phyloP scores from a whole-genome alignment of 2,888 invertebrate genomes.

The Lithophane leautieri region DNA sequence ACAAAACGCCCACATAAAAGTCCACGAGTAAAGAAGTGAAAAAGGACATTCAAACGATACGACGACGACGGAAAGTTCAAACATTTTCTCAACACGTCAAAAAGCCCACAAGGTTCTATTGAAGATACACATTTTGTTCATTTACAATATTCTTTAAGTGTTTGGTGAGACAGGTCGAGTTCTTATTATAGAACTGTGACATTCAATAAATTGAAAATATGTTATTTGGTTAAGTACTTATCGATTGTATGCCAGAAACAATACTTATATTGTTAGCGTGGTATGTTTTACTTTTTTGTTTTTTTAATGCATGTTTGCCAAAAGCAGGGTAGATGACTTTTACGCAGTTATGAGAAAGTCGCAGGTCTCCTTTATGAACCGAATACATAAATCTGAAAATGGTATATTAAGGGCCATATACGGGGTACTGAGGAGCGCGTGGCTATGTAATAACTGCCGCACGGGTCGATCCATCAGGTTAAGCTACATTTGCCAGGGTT shows the following conservation, averaged over 20 bases:
- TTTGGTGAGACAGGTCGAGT: neutral
- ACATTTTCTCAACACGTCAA: slow-evolving; percentile 4
- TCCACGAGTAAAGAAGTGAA: slow-evolving; percentile 27
- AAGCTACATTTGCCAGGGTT: too few relatives aligned
- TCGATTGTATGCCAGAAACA: neutral
- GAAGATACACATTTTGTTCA: slow-evolving; percentile 6
- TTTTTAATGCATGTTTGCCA: neutral
- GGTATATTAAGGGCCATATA: neutral
- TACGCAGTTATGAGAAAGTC: neutral
- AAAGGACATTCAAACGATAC: slow-evolving; percentile 30
- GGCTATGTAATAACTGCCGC: too few relatives aligned
- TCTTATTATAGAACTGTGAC: neutral
- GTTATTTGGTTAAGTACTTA: neutral
- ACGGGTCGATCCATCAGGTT: too few relatives aligned
- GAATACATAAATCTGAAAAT: neutral
- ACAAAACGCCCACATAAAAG: slow-evolving; percentile 23
- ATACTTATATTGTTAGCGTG: neutral
- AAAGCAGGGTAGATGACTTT: neutral
- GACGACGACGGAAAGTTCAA: slow-evolving; percentile 24
- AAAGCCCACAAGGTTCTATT: neutral
- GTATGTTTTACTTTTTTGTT: neutral
- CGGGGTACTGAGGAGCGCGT: too few relatives aligned
- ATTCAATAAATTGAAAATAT: neutral
- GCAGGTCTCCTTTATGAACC: neutral
- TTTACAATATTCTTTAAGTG: slow-evolving; percentile 5